These are phyloP conservation scores for Melipona quadrifasciata DNA, from an alignment of 1,140 invertebrate species.

Conservation along the genomic window DNA sequence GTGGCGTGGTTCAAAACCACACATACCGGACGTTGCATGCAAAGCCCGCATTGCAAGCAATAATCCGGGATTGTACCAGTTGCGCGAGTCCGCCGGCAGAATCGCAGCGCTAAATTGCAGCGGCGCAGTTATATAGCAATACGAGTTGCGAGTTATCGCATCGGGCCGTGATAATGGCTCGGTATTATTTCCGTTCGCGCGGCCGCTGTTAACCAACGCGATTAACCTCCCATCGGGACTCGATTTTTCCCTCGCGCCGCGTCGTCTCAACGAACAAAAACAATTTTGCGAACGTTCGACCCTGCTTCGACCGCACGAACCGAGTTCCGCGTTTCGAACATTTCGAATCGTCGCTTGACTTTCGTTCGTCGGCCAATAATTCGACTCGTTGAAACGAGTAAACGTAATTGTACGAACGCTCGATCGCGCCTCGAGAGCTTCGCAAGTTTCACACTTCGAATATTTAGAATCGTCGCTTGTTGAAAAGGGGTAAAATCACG, in stretches of 20 bases:
- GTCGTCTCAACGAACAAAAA: not conserved
- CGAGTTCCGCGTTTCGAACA: too few relatives aligned
- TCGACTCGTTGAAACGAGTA: too few relatives aligned
- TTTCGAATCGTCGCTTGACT: too few relatives aligned
- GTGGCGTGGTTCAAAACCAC: conserved; percentile 41
- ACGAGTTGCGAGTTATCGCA: conserved; percentile 24
- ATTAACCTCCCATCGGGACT: not conserved
- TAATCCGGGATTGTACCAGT: conserved; percentile 54
- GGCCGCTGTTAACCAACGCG: not conserved
- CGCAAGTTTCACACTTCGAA: too few relatives aligned
- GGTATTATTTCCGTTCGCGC: conserved; percentile 15
- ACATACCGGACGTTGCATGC: conserved; percentile 44
- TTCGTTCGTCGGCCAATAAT: too few relatives aligned
- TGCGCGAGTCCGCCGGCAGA: conserved; percentile 32
- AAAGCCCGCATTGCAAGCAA: conserved; percentile 57
- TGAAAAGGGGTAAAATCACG: too few relatives aligned
- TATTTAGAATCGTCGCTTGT: too few relatives aligned
- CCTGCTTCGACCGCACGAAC: too few relatives aligned
- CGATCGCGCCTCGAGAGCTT: too few relatives aligned
- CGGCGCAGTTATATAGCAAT: conserved; percentile 21
- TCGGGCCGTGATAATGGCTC: conserved; percentile 30
- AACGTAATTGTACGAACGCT: too few relatives aligned
- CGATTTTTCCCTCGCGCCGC: not conserved
- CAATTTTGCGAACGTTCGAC: too few relatives aligned
- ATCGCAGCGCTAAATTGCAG: conserved; percentile 33